Evolutionary conservation across 2,797 vertebrate genomes (phyloP).

Genomic region (Halcyon smyrnensis): DNA sequence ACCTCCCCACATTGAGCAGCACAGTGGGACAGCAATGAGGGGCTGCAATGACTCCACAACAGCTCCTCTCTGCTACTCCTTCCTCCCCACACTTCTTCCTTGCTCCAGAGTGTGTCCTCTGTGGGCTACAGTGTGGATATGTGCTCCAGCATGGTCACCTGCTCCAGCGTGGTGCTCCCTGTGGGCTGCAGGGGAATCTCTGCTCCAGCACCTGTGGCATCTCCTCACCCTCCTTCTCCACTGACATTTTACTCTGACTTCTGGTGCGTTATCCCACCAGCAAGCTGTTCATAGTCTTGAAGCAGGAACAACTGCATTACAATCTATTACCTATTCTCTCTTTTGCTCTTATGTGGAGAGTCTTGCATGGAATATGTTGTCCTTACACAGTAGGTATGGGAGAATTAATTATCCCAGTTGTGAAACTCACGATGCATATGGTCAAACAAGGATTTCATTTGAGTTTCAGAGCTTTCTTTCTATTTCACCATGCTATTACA

Average conservation of each 20-base stretch:
- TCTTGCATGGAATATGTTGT: background rate
- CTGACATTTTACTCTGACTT: no score
- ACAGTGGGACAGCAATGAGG: accelerated
- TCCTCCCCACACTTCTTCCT: no score
- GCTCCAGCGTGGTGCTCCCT: background rate
- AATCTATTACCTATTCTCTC: background rate
- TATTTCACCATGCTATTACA: background rate
- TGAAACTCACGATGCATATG: background rate
- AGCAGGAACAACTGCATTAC: background rate
- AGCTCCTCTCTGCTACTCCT: background rate
- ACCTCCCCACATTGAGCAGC: accelerated
- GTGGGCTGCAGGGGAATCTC: background rate
- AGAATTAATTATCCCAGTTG: background rate
- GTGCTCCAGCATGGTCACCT: no score
- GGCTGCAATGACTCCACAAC: background rate
- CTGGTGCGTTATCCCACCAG: background rate
- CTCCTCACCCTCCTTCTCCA: no score
- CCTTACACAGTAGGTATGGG: background rate
- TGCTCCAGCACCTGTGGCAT: no score
- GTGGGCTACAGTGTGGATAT: background rate
- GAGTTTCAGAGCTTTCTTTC: background rate
- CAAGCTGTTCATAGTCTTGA: background rate
- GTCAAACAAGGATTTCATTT: background rate
- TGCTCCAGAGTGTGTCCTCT: background rate
- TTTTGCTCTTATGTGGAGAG: background rate